Base-by-base conservation (phyloP, 1,140 invertebrate genomes). In the Rhyacophila brunnea region DNA sequence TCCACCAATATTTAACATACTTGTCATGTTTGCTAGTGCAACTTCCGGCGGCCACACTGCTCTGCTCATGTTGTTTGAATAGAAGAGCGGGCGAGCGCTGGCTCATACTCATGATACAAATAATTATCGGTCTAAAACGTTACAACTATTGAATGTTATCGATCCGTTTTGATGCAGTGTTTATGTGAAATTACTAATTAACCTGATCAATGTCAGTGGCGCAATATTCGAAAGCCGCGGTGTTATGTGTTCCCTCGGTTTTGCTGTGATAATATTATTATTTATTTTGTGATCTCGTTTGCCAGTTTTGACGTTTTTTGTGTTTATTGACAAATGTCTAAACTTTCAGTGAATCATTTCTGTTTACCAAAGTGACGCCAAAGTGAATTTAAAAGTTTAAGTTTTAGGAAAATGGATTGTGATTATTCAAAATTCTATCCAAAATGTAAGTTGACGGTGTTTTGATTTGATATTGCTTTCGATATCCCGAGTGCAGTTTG, bases 1-100 rank as follows among this genome's bases (percentile, higher is more conserved):
- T 87, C 82, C 84, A 85, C 80, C 81, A 85, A 88, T 88, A 85
- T 82, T 86, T 87, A 84, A 86, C 85, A 87, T 87, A 87, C 81
- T 87, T 87, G 83, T 83, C 83, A 80, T 83, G 83, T 84, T 84
- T 84, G 81, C 77, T 76, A 79, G 55, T 58, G 55, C 46, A 57
- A 58, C 55, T 58, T 58, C 55, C 55, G 55, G 55, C 75, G 75
- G 72, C 71, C 72, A 68, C 71, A 74, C 74, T 81, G 70, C 73
- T 71, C 74, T n/a, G n/a, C n/a, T n/a, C n/a, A n/a, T n/a, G n/a
- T 74, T 79, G 75, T 77, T 77, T 77, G 76, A 74, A 77, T 74
- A 74, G 75, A 74, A 73, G 76, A 76, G 73, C 74, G 74, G 72
- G 71, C 66, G 69, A 70, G 71, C 71, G 74, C 67, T 67, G 64